Conservation (phyloP, 2,797 vertebrate species). For the Ficedula albicollis region DNA sequence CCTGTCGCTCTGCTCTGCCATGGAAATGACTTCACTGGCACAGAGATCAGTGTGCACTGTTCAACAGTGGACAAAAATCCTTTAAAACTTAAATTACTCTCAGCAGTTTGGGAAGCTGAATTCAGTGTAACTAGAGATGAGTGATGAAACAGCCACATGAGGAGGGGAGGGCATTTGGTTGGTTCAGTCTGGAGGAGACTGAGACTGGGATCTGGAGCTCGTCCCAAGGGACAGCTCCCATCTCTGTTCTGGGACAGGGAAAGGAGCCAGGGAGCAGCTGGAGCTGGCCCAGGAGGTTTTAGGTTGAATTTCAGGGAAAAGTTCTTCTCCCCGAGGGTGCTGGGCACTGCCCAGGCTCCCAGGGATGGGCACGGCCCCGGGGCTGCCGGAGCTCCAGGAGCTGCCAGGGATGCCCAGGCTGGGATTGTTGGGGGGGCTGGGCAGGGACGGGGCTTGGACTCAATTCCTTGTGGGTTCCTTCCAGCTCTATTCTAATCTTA, state of each 20-base stretch:
- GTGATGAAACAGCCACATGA: background rate
- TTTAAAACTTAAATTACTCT: background rate
- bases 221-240: accelerated
- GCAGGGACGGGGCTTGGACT: accelerated
- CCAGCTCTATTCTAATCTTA: too few relatives aligned
- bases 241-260: background rate
- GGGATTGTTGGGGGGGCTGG: accelerated
- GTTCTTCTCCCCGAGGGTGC: background rate
- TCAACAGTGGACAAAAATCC: background rate
- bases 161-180: background rate
- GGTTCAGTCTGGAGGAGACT: background rate
- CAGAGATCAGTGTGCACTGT: accelerated
- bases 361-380: background rate
- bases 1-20: accelerated
- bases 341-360: background rate
- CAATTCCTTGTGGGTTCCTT: background rate
- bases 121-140: accelerated
- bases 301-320: background rate
- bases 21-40: accelerated
- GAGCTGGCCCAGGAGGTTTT: background rate
- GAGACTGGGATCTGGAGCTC: background rate
- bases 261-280: background rate
- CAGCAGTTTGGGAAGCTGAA: background rate
- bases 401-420: background rate
- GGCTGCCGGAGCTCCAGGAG: background rate